These are phyloP conservation scores for Apis dorsata DNA, from an alignment of 1,140 invertebrate species.

Conservation along the genomic window DNA sequence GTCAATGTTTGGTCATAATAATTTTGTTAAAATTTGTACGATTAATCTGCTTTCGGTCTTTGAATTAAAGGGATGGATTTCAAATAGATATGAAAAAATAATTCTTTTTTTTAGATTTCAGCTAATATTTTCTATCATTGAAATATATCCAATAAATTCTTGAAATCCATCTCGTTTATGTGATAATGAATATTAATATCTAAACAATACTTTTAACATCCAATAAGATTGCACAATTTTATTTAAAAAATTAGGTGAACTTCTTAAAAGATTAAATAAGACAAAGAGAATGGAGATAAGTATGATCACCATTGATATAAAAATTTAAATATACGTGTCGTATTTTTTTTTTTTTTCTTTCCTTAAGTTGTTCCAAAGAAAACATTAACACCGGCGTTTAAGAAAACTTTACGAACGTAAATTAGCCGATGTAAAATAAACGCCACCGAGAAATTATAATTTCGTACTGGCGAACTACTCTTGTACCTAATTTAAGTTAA, in stretches of 20 bases:
- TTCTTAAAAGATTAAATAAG: neutral
- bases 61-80: neutral
- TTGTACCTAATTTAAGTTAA: constrained; percentile 65
- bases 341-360: neutral
- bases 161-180: neutral
- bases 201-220: neutral
- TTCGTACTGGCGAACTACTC: constrained; percentile 22
- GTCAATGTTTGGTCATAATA: neutral
- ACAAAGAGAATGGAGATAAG: neutral
- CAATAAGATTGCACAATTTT: neutral
- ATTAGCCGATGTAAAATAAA: constrained; percentile 18
- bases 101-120: neutral
- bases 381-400: neutral
- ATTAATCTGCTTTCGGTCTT: neutral
- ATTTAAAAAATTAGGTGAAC: neutral
- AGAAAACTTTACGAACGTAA: constrained; percentile 11
- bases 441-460: constrained; percentile 9
- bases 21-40: neutral
- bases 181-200: neutral
- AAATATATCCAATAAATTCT: neutral
- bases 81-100: neutral
- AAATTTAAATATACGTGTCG: neutral
- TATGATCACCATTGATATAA: neutral
- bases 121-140: neutral
- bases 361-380: constrained; percentile 48